Evolutionary conservation across 2,888 invertebrate species (phyloP), one percentile per base, ranked within the genome.

Genomic region (Trichopoda pennipes): DNA sequence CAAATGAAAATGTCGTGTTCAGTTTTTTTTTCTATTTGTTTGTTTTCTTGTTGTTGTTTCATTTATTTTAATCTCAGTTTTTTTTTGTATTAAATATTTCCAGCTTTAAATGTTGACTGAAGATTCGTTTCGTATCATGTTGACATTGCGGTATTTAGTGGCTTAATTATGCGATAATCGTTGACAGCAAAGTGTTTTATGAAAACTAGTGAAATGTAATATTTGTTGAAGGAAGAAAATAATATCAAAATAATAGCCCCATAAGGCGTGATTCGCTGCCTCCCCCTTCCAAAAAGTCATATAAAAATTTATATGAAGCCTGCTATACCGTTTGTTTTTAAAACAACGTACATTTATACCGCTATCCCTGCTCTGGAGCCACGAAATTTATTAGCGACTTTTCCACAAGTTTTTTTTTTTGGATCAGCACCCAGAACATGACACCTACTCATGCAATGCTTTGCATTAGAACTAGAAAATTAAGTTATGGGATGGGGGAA

Each of bases 1-100:
- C 89, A 89, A 88, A 88, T 88, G 87, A 87, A 87, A 87, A 86
- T 84, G 85, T 79, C 82, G 73, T 78, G 68, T 74, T 60, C 60
- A 60, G 60, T 42, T 47, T 75, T 55, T 69, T 70, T 44, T 74
- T 66, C n/a, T n/a, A n/a, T n/a, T n/a, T n/a, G n/a, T n/a, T n/a
- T n/a, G n/a, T n/a, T n/a, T n/a, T n/a, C n/a, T n/a, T n/a, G n/a
- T n/a, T n/a, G n/a, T 28, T 1, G 4, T 28, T 28, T 28, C 7
- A 28, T 28, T 28, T 6, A 28, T 28, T 28, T 28, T 28, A 7
- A 28, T 28, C 7, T 28, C 28, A 28, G 58, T 42, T 47, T 75
- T 69, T 70, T 44, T 74, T 66, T 47, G 3, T 49, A 17, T 14
- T 49, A 49, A 72, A 42, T 55, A 61, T 51, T 69, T 53, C 28